Base-by-base conservation (phyloP, 2,113 vertebrate species). In the Butorides virescens region DNA sequence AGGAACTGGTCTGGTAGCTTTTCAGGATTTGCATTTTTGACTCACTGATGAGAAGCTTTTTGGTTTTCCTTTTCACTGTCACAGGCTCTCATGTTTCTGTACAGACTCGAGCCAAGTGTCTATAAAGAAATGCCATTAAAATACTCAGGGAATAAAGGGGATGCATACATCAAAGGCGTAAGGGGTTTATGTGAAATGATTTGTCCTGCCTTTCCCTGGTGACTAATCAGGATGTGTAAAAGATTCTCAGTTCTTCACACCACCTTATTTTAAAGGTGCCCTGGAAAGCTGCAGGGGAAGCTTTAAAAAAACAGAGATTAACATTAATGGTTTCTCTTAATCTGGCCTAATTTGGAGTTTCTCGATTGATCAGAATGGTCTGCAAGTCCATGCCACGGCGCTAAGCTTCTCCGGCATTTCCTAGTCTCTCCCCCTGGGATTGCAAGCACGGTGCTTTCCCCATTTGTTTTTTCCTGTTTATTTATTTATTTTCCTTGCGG, bases 21-120 rank as follows among this genome's bases (percentile, higher is more conserved):
- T 95, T 92, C 44, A 90, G 71, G 59, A 90, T 96, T 97, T 96
- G 94, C 90, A 96, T 95, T 90, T 95, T 97, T 94, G 88, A 77
- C 82, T 96, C 79, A 55, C 67, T 7, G 21, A 83, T 96, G 87
- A 63, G 90, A 94, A 96, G 76, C 53, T 66, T 80, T 97, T 91
- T 70, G 23, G 39, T 87, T 93, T 94, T 93, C 70, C 36, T 79
- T 95, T 96, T 88, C 62, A 42, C 42, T 95, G 87, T 95, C 89
- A 86, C 71, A 46, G 65, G 34, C 50, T 95, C 95, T 96, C 81
- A 36, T 82, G 88, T 92, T 93, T 96, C 94, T 88, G 32, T 80
- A 36, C 82, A 88, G 79, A 72, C 59, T 94, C 4, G 34, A 96
- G 88, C 68, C 86, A 92, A 95, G 80, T 82, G 67, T 93, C 63